phyloP scores from a whole-genome alignment of 2,797 vertebrate genomes.

The Ctenochaetus hawaiiensis region DNA sequence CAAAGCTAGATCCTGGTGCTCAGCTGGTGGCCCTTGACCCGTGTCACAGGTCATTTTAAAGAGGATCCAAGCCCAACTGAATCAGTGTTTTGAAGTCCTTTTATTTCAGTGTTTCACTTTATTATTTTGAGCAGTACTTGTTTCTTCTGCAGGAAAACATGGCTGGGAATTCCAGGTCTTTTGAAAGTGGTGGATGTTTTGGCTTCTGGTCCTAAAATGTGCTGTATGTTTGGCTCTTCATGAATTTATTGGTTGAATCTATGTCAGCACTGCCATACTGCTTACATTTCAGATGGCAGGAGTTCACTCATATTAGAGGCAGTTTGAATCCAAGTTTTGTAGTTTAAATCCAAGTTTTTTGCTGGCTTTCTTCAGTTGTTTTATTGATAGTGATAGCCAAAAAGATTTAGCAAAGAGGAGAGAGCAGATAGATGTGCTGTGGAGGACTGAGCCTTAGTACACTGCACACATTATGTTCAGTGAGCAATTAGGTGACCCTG shows the following conservation, averaged over 20 bases:
- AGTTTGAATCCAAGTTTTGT: background rate
- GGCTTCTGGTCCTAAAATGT: background rate
- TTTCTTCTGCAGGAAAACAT: slow-evolving; percentile 9
- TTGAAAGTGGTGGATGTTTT: slow-evolving; percentile 22
- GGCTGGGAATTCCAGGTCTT: slow-evolving; percentile 21
- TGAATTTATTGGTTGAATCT: background rate
- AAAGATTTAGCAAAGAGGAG: too few species aligned
- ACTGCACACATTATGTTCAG: too few species aligned
- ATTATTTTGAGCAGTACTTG: background rate
- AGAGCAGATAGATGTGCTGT: too few species aligned
- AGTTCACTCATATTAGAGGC: background rate
- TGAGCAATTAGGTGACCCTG: too few species aligned
- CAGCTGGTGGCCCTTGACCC: slow-evolving; percentile 4
- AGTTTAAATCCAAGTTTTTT: too few species aligned
- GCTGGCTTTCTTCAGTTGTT: too few species aligned
- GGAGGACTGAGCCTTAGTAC: too few species aligned
- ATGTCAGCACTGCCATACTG: background rate
- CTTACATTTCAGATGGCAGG: background rate
- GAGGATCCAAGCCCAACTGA: slow-evolving; percentile 12
- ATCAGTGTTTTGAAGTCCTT: slow-evolving; percentile 20
- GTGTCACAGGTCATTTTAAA: slow-evolving; percentile 30
- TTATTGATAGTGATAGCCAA: too few species aligned
- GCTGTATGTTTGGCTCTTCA: slow-evolving; percentile 6
- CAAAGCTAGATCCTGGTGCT: slow-evolving; percentile 16
- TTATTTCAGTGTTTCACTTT: slow-evolving; percentile 1